phyloP scores from a whole-genome alignment of 2,797 vertebrate genomes.

The Neoniphon sammara region DNA sequence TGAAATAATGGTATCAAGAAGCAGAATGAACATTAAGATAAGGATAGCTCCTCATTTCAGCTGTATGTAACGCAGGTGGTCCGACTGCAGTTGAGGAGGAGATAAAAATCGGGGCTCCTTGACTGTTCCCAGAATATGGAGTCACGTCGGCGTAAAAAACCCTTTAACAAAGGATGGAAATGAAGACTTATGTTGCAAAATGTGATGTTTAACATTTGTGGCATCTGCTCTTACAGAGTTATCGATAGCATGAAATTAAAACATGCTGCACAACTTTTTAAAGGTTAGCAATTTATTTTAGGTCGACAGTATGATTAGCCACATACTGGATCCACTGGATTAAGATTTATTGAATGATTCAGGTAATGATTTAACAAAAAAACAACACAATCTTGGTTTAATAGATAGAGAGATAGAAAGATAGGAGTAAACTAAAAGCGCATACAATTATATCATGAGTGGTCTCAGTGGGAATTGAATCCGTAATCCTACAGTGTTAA shows the following conservation, averaged over 20 bases:
- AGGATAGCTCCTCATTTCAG: conserved; percentile 62
- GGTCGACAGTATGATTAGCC: neutral
- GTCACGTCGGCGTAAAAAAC: conserved; percentile 4
- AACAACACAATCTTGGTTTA: neutral
- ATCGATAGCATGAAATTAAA: conserved; percentile 1
- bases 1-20: conserved; percentile 59
- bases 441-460: neutral
- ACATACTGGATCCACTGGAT: neutral
- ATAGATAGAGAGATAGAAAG: too few species aligned
- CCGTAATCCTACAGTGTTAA: neutral
- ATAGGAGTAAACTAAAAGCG: too few species aligned
- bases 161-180: conserved; percentile 11
- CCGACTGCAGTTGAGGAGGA: conserved; percentile 33
- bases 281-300: too few species aligned
- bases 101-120: conserved; percentile 21
- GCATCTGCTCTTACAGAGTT: neutral
- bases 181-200: neutral
- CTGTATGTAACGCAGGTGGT: conserved; percentile 44
- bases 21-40: conserved; percentile 55
- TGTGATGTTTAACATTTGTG: neutral
- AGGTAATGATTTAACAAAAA: conserved; percentile 21
- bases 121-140: conserved; percentile 18
- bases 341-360: conserved; percentile 21
- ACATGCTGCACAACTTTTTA: neutral
- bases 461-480: too few species aligned